Evolutionary conservation across 2,797 vertebrate species (phyloP), one percentile per base, ranked within the genome.

Genomic region (Holocentrus rufus): DNA sequence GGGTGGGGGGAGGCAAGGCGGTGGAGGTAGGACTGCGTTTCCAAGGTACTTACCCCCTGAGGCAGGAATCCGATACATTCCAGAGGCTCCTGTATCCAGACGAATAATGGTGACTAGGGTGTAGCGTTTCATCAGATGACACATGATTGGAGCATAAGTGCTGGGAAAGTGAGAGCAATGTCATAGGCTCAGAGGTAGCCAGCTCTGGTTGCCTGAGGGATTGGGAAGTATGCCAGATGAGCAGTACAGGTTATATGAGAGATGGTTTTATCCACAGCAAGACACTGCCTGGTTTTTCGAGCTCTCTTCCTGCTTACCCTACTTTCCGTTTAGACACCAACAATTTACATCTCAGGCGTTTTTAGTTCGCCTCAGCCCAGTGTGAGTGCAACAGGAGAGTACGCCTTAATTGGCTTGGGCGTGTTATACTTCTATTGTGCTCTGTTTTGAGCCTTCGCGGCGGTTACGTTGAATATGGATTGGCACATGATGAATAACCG

Each of bases 51-150:
- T 72, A 79, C 81, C 83, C 87, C 90, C 87, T 2, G 76, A 87
- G 90, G 91, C 89, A 89, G 89, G 88, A 92, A 93, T 92, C 85
- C 2, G 84, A 92, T 93, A 90, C 90, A 90, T 93, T 93, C 91
- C 91, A 90, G 63, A 83, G 85, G 88, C 86, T 92, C 85, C 85
- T 79, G 74, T 92, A 89, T 91, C 88, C 88, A 84, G 89, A 87
- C 85, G 77, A 88, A 92, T 91, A 93, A 93, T 91, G 85, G 91
- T 74, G 89, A 88, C 86, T 67, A 36, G 83, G 84, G 90, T 90
- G 87, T 90, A 87, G 75, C 68, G 59, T 92, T 92, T 91, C 92
- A 89, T 92, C 89, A 85, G 84, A 84, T 90, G 90, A 88, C 91
- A 90, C 84, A 80, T 79, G 89, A 91, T 89, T 90, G 85, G 81